Percentiles rank a stretch among this genome's conserved stretches.
Conservation (phyloP, 2,113 vertebrate genomes). For the Onychostoma macrolepis region DNA sequence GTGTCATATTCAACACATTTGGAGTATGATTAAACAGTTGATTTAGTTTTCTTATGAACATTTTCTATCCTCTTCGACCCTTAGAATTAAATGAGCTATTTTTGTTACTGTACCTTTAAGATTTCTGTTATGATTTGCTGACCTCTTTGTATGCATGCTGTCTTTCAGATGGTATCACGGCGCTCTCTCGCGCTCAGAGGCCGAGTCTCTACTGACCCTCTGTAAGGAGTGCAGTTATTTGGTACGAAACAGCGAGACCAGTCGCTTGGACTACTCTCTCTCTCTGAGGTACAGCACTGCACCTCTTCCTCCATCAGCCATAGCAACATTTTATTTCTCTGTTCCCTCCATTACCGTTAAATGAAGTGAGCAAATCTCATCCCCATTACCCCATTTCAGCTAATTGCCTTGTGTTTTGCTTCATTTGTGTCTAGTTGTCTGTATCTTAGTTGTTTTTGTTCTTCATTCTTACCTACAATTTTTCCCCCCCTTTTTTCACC, state of each 20-base stretch:
- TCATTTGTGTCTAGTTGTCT: constrained; percentile 43
- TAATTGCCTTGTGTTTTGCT: constrained; percentile 39
- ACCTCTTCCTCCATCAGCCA: neutral
- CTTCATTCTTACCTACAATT: neutral
- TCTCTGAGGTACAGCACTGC: constrained; percentile 75
- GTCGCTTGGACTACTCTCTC: constrained; percentile 90
- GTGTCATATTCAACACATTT: neutral
- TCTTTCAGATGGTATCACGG: constrained; percentile 93
- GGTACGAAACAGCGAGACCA: constrained; percentile 92
- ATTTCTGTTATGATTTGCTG: neutral
- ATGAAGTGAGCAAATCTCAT: constrained; percentile 27
- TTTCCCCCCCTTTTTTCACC: neutral
- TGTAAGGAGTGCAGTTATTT: constrained; percentile 98
- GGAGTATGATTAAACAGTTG: neutral
- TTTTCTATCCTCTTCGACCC: neutral
- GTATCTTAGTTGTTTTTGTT: constrained; percentile 32
- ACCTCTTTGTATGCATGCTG: neutral
- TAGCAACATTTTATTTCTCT: neutral
- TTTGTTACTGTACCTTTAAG: neutral
- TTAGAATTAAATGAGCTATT: neutral
- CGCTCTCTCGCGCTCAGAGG: constrained; percentile 88
- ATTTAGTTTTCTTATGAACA: neutral
- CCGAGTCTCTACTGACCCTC: constrained; percentile 89
- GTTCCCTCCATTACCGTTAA: constrained; percentile 15
- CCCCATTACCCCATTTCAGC: constrained; percentile 31